Evolutionary conservation across 2,888 invertebrate genomes (phyloP), one percentile per base, ranked within the genome.

Genomic region (Serrognathus titanus): DNA sequence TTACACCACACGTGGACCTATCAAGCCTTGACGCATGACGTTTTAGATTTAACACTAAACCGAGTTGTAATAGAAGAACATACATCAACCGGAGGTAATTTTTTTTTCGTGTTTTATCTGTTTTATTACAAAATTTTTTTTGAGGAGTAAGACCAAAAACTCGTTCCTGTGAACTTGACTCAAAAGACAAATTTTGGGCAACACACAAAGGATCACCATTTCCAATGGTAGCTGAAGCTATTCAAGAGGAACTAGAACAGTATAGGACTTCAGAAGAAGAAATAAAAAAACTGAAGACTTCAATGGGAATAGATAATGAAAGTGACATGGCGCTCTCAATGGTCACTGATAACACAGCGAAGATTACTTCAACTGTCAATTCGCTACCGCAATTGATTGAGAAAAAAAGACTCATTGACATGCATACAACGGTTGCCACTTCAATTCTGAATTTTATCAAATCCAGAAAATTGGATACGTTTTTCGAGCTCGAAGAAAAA

Each of bases 1-100:
- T 80, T 99, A 58, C 98, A 98, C 81, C 99, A 99, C 77, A 97
- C 99, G 0, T 99, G 99, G 99, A 99, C 98, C 0, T 99, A 99
- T 77, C 99, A 99, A 78, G 98, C 99, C 1, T 79, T 99, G 53
- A 90, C 94, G 20, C 98, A 99, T 77, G 99, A 99, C 82, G 91
- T 98, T 3, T 78, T 99, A 55, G 94, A 97, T 71, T 82, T 97
- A 65, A 88, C 94, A 7, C 80, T 97, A 55, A 99, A 99, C 78
- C 83, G 94, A 47, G 73, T 78, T 7, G 64, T 75, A 31, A 69
- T 78, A 31, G 77, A 78, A 62, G 78, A 78, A 63, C 70, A 66
- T 20, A 63, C 66, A 7, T 57, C 73, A 13, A 66, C 68, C 43
- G 76, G 75, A 63, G 75, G 74, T 73, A 55, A 51, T 36, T 20